Evolutionary conservation across 2,888 invertebrate genomes (phyloP).

Genomic region (Dexiosoma caninum): DNA sequence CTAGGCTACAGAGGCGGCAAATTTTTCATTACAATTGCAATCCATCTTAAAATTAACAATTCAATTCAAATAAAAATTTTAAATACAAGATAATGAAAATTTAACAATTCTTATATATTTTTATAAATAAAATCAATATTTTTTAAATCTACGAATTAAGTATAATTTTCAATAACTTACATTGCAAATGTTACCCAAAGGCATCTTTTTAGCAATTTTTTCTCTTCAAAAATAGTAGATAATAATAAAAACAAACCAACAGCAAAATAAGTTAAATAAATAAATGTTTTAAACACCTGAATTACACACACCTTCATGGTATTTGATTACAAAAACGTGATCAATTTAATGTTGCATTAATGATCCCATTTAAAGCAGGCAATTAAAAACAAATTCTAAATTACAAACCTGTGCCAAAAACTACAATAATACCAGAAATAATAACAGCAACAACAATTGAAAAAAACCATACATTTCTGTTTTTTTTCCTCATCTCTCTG

Average conservation of each 20-base stretch:
- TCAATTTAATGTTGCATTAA: conserved; percentile 61
- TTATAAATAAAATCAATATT: too few relatives aligned
- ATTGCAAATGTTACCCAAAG: neutral
- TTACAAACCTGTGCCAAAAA: conserved; percentile 62
- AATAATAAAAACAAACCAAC: neutral
- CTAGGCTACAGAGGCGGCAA: too few relatives aligned
- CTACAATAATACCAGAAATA: conserved; percentile 34
- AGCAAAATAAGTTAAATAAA: conserved; percentile 29
- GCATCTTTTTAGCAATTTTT: neutral
- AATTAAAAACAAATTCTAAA: conserved; percentile 63
- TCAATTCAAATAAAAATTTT: too few relatives aligned
- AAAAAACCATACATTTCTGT: neutral
- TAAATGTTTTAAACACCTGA: conserved; percentile 61
- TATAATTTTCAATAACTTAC: neutral
- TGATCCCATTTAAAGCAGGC: conserved; percentile 59
- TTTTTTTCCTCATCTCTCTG: too few relatives aligned
- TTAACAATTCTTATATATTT: too few relatives aligned
- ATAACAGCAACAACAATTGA: conserved; percentile 11
- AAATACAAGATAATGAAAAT: too few relatives aligned
- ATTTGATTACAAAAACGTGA: conserved; percentile 64
- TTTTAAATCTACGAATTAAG: too few relatives aligned
- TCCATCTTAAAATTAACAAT: too few relatives aligned
- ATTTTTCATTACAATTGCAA: too few relatives aligned
- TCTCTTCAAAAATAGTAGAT: neutral
- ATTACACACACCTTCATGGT: conserved; percentile 59